These are phyloP conservation scores for Leucozona laternaria DNA, from an alignment of 2,888 invertebrate species.

Conservation along the genomic window DNA sequence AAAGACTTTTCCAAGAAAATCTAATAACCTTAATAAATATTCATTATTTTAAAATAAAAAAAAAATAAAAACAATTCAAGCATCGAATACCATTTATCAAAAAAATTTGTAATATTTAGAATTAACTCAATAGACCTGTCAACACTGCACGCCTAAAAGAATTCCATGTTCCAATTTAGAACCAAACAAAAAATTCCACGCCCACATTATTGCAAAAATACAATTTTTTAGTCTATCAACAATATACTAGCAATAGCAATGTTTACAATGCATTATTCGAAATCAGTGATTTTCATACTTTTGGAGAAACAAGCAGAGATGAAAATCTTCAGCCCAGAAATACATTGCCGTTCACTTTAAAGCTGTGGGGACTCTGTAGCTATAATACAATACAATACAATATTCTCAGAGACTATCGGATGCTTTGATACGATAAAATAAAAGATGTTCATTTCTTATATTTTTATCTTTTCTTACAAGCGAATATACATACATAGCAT, in stretches of 20 bases:
- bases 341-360: slow-evolving; percentile 43
- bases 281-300: slow-evolving; percentile 28
- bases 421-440: slow-evolving; percentile 25
- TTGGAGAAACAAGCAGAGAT: slow-evolving; percentile 29
- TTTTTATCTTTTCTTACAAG: slow-evolving; percentile 39
- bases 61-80: neutral
- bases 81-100: neutral
- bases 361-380: slow-evolving; percentile 15
- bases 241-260: slow-evolving; percentile 17
- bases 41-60: neutral
- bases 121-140: slow-evolving; percentile 39
- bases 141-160: slow-evolving; percentile 14
- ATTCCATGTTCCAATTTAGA: slow-evolving; percentile 27
- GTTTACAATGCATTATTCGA: slow-evolving; percentile 58
- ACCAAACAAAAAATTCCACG: slow-evolving; percentile 40
- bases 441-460: slow-evolving; percentile 37
- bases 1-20: neutral
- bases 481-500: slow-evolving; percentile 47
- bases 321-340: slow-evolving; percentile 45
- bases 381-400: neutral
- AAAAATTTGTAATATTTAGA: slow-evolving; percentile 12
- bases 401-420: slow-evolving; percentile 48
- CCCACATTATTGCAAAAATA: slow-evolving; percentile 43
- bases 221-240: slow-evolving; percentile 22
- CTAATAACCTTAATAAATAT: neutral